Evolutionary conservation across 2,797 vertebrate species (phyloP).

Genomic region (Melanogrammus aeglefinus): DNA sequence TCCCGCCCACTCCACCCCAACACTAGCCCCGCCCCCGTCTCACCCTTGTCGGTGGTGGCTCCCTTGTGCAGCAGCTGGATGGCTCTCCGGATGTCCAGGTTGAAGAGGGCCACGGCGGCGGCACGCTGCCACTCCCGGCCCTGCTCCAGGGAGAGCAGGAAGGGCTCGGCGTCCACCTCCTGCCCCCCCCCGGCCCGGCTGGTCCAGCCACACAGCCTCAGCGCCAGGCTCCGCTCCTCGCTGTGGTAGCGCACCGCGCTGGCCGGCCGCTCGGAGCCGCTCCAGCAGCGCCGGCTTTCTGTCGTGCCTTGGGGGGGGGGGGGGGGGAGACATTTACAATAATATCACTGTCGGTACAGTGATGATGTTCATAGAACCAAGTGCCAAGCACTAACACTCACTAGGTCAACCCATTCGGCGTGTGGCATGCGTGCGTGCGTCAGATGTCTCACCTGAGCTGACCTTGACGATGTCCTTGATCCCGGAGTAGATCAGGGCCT

Average conservation of each 20-base stretch:
- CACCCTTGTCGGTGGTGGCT: slow-evolving; percentile 88
- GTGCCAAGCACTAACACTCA: too few relatives aligned
- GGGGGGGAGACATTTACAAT: background rate
- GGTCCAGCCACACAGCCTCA: slow-evolving; percentile 97
- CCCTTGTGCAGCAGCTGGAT: slow-evolving; percentile 97
- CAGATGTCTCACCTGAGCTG: slow-evolving; percentile 80
- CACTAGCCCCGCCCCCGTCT: background rate
- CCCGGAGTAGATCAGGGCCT: slow-evolving; percentile 89
- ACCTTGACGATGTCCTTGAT: slow-evolving; percentile 96
- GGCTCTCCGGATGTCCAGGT: slow-evolving; percentile 92
- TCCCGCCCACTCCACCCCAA: background rate
- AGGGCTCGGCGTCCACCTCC: slow-evolving; percentile 86
- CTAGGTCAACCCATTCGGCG: too few relatives aligned
- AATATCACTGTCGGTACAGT: too few relatives aligned
- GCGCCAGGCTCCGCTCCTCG: slow-evolving; percentile 89
- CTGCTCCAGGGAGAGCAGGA: slow-evolving; percentile 89
- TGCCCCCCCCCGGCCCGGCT: slow-evolving; percentile 77
- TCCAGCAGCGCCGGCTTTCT: slow-evolving; percentile 88
- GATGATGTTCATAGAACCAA: too few relatives aligned
- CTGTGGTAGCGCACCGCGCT: slow-evolving; percentile 86
- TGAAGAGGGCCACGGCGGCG: slow-evolving; percentile 94
- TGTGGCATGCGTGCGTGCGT: too few relatives aligned
- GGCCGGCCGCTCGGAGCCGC: slow-evolving; percentile 85
- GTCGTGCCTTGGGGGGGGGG: slow-evolving; percentile 74
- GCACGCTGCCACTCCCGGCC: slow-evolving; percentile 94